A percentile compares a stretch with the other conserved stretches of the same genome.
These are phyloP conservation scores for Phortica variegata DNA, from an alignment of 1,140 invertebrate genomes.

Conservation along the genomic window DNA sequence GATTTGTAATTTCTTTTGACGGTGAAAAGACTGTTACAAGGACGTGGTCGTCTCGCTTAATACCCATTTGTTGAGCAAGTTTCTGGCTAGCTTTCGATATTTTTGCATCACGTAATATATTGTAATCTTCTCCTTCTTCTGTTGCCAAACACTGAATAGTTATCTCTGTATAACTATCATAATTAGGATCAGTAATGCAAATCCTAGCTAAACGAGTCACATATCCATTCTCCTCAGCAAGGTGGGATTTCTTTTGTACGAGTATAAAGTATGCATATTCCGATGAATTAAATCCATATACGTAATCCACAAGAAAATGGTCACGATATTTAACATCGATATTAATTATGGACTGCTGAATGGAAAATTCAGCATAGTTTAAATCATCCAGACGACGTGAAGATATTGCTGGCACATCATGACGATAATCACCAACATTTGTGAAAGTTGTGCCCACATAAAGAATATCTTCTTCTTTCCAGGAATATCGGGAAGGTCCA, in stretches of 20 bases:
- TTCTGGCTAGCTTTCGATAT: slow-evolving; percentile 77
- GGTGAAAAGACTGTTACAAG: slow-evolving; percentile 84
- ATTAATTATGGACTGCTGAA: slow-evolving; percentile 83
- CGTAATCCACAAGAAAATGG: slow-evolving; percentile 91
- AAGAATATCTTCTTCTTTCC: slow-evolving; percentile 76
- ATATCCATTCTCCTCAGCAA: slow-evolving; percentile 87
- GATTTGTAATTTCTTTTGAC: slow-evolving; percentile 78
- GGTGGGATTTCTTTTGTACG: slow-evolving; percentile 88
- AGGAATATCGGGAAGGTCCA: slow-evolving; percentile 82
- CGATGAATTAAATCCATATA: slow-evolving; percentile 93
- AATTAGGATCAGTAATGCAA: slow-evolving; percentile 91
- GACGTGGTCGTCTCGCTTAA: slow-evolving; percentile 74
- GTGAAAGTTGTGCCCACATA: slow-evolving; percentile 96
- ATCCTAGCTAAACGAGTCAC: slow-evolving; percentile 85
- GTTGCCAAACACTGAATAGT: slow-evolving; percentile 77
- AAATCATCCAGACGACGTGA: slow-evolving; percentile 78
- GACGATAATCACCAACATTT: slow-evolving; percentile 87
- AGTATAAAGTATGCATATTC: slow-evolving; percentile 94
- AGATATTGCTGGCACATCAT: slow-evolving; percentile 90
- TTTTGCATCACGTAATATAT: slow-evolving; percentile 89
- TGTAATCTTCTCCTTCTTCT: slow-evolving; percentile 66
- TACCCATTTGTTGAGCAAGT: slow-evolving; percentile 75
- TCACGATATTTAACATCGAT: slow-evolving; percentile 94
- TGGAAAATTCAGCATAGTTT: slow-evolving; percentile 78
- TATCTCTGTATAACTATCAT: slow-evolving; percentile 94